Evolutionary conservation across 2,113 vertebrate species (phyloP).

Genomic region (Elephantulus edwardii): DNA sequence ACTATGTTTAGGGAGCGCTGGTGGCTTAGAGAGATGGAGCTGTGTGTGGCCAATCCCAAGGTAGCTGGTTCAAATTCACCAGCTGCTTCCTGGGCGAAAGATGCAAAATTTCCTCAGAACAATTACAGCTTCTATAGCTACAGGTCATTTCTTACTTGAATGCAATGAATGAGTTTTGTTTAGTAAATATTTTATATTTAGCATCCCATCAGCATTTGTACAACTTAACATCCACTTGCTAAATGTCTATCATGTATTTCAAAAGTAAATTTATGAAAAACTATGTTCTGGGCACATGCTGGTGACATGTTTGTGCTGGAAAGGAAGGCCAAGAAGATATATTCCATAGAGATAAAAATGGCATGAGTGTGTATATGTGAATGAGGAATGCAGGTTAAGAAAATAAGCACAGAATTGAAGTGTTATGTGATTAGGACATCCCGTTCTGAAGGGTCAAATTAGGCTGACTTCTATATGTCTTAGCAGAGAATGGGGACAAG

Average conservation of each 20-base stretch:
- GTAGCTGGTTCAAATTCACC: too few species aligned
- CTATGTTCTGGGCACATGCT: background rate
- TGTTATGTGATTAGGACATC: background rate
- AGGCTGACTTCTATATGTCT: background rate
- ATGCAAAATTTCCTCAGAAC: too few species aligned
- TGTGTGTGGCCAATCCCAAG: too few species aligned
- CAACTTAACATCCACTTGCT: constrained; percentile 26
- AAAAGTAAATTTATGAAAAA: constrained; percentile 39
- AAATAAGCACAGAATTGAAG: background rate
- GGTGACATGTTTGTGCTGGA: constrained; percentile 2
- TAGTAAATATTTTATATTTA: too few species aligned
- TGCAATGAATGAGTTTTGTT: constrained; percentile 8
- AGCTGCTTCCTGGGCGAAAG: too few species aligned
- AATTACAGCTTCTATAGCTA: background rate
- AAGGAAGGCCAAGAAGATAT: constrained; percentile 32
- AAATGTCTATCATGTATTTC: constrained; percentile 39
- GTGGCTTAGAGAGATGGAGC: too few species aligned
- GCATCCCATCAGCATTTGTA: background rate
- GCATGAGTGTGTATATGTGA: background rate
- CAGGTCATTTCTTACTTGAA: background rate
- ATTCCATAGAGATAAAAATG: background rate
- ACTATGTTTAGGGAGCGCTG: too few species aligned
- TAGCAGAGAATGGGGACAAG: background rate
- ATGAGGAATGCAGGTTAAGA: background rate
- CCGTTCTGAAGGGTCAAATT: background rate